Percentiles rank a stretch among this genome's conserved stretches.
These are phyloP conservation scores for Trichomalopsis sarcophagae DNA, from an alignment of 1,140 invertebrate genomes.

Conservation along the genomic window DNA sequence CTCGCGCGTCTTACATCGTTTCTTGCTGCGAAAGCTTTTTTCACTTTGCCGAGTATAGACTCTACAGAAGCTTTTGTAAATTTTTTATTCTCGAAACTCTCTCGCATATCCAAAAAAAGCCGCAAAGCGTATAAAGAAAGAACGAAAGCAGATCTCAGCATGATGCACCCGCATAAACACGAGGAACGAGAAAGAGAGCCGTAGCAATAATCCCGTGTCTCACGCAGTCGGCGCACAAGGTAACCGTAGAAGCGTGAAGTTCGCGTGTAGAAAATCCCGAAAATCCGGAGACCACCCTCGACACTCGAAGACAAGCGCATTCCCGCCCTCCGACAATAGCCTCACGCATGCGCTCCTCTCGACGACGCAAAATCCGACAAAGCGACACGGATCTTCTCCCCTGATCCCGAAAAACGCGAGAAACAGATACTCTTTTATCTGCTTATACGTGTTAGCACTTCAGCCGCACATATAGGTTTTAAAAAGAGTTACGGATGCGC, in stretches of 20 bases:
- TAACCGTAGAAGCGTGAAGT: slow-evolving; percentile 50
- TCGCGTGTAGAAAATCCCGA: slow-evolving; percentile 37
- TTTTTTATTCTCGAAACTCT: not conserved
- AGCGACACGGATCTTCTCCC: slow-evolving; percentile 31
- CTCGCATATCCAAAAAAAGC: too few species aligned
- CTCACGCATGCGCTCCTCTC: not conserved
- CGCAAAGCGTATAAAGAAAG: not conserved
- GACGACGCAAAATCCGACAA: slow-evolving; percentile 30
- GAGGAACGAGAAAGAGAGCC: not conserved
- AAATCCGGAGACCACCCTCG: slow-evolving; percentile 44
- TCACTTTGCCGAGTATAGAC: not conserved
- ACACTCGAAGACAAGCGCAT: slow-evolving; percentile 23
- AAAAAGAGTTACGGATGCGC: slow-evolving; percentile 50
- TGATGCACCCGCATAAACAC: not conserved
- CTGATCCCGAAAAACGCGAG: not conserved
- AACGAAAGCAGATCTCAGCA: not conserved
- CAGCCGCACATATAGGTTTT: not conserved
- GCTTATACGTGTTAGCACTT: not conserved
- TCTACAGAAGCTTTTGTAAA: not conserved
- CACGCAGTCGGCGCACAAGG: not conserved
- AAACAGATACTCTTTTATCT: not conserved
- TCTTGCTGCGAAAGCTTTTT: slow-evolving; percentile 1
- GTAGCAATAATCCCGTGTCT: not conserved
- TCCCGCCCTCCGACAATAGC: slow-evolving; percentile 3
- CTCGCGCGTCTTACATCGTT: slow-evolving; percentile 31